Conservation (phyloP, 2,113 vertebrate genomes). For the Podilymbus podiceps region DNA sequence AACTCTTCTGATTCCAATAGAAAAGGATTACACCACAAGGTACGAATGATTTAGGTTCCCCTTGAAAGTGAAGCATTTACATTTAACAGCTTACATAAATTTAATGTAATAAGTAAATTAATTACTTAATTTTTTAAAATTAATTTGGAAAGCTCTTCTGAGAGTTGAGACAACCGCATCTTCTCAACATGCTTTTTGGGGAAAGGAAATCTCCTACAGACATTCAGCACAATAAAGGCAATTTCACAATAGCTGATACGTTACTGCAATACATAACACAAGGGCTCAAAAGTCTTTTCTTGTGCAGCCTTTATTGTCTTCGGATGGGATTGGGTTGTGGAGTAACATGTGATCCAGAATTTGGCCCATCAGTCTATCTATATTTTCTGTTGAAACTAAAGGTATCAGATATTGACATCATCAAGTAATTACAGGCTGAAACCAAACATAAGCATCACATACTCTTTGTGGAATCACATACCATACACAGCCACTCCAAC, state of each 20-base stretch:
- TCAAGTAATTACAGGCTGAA: background rate
- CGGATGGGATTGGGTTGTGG: background rate
- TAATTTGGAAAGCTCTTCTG: constrained; percentile 52
- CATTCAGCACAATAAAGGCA: background rate
- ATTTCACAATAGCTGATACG: background rate
- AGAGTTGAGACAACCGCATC: background rate
- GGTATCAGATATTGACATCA: background rate
- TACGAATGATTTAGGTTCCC: constrained; percentile 25
- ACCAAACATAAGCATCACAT: background rate
- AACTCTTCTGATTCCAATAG: background rate
- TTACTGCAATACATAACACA: background rate
- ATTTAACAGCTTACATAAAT: constrained; percentile 58
- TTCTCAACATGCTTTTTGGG: background rate
- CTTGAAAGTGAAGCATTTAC: constrained; percentile 46
- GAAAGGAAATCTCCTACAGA: background rate
- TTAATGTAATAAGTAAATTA: constrained; percentile 19
- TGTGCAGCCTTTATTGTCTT: background rate
- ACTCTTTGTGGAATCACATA: background rate
- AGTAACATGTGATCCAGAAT: background rate
- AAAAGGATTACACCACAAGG: background rate
- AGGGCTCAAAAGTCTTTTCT: background rate
- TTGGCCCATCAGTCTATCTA: background rate
- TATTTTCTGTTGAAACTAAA: background rate
- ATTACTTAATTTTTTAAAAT: constrained; percentile 49
- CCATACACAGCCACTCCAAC: background rate